Evolutionary conservation across 2,888 invertebrate genomes (phyloP), one percentile per base, ranked within the genome.

Genomic region (Leucania comma): DNA sequence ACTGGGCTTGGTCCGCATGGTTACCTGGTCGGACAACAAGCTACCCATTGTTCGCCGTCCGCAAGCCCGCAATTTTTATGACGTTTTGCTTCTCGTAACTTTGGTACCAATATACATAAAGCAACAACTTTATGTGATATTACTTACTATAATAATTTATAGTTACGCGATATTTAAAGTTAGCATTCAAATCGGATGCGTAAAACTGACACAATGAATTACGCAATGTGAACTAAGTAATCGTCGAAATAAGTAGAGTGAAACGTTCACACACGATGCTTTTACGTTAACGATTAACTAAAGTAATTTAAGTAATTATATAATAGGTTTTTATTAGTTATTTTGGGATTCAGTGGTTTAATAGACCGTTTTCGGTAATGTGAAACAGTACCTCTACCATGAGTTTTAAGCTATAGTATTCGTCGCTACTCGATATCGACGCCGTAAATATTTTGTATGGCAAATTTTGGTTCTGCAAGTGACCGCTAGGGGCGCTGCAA

Each of bases 241-340:
- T 94, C 92, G 91, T 87, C 35, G 42, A 60, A 86, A 83, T 72
- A 93, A 93, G 85, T 92, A 91, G 94, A 93, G 85, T 92, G 92
- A 87, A 83, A 92, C 93, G 90, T 92, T 93, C 93, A 92, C 94
- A 93, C 91, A 92, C 87, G 72, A 70, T 80, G 84, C 68, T 56
- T 80, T 80, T 82, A 85, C 79, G 77, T 86, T 81, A 76, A 79
- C 72, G 58, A 72, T 75, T 66, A 72, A 50, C 42, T 53, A 68
- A 68, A 69, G 74, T 83, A 71, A 84, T 84, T 53, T 72, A 68
- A 69, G 74, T 83, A 71, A 84, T 84, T 80, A 78, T 64, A 42
- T 70, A 60, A 57, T 60, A 63, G 14, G 9, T 38, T 50, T 57
- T 42, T 12, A 67, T 57, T 10, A 50, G 22, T 62, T 42, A 26